Evolutionary conservation across 2,888 invertebrate species (phyloP), one percentile per base, ranked within the genome.

Genomic region (Sabellastarte sp.): DNA sequence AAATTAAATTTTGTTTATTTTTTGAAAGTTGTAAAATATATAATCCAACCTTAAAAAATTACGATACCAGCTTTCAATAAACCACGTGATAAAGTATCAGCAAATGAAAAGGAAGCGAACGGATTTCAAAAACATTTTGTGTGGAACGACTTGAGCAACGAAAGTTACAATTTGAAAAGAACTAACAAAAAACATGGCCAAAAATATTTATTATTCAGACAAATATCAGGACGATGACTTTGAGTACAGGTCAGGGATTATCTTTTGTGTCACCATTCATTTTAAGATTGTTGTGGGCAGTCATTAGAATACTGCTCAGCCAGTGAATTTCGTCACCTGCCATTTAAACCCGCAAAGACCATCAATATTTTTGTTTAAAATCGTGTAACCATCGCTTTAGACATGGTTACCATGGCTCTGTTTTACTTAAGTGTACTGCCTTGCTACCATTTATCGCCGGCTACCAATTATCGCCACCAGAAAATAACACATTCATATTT

Each of bases 191-290:
- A 41, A 5, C 41, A 41, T 41, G 41, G 41, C 41, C 10, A 89
- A 90, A 83, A 90, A 91, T 71, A 94, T 95, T 77, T 94, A 91
- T 81, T 95, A 95, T 84, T 95, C 95, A 0, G 92, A 92, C 73
- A 95, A 94, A 88, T 95, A 95, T 84, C 91, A 89, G 78, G 95
- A 95, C 79, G 93, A 93, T 67, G 88, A 90, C 74, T 92, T 89
- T 80, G 95, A 95, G 85, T 95, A 95, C 87, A 90, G 95, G 95
- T 95, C 10, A 41, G 20, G 10, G 20, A 41, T 15, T 15, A 41
- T 41, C 10, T 41, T 10, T 15, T 41, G 41, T 41, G 20, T 10
- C 20, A 41, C 41, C 20, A 15, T 10, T 41, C 41, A 41, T 15
- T 10, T 15, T 20, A 41, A 15, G 41, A 15, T 41, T 41, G 20